Evolutionary conservation across 1,140 invertebrate genomes (phyloP).

Genomic region (Wiebesia pumilae): DNA sequence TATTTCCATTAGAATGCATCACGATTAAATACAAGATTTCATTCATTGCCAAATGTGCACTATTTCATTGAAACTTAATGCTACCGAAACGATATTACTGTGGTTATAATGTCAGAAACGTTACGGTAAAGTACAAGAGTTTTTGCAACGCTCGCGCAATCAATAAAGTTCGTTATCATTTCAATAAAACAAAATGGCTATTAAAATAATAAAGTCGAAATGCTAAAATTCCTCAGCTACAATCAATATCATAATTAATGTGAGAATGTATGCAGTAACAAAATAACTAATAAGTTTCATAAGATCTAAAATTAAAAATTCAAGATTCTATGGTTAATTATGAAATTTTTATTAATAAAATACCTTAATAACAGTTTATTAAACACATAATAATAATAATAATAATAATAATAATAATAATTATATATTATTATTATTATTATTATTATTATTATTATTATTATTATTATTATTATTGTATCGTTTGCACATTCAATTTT

Average conservation of each 20-base stretch:
- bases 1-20: too few species aligned
- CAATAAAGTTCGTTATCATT: not conserved
- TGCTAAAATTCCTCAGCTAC: not conserved
- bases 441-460: too few species aligned
- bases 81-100: not conserved
- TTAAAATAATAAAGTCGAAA: not conserved
- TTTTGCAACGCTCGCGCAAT: not conserved
- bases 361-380: too few species aligned
- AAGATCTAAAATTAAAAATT: too few species aligned
- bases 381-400: too few species aligned
- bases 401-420: too few species aligned
- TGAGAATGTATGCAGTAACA: not conserved
- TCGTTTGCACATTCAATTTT: too few species aligned
- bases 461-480: too few species aligned
- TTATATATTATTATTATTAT: too few species aligned
- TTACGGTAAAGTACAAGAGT: not conserved
- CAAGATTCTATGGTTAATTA: too few species aligned
- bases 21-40: not conserved
- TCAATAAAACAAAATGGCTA: not conserved
- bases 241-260: not conserved
- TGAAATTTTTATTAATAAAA: too few species aligned
- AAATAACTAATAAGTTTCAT: not conserved
- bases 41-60: not conserved
- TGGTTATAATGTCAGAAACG: not conserved
- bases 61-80: not conserved